Base-by-base conservation (phyloP, 2,888 invertebrate genomes). In the Epicampocera succincta region DNA sequence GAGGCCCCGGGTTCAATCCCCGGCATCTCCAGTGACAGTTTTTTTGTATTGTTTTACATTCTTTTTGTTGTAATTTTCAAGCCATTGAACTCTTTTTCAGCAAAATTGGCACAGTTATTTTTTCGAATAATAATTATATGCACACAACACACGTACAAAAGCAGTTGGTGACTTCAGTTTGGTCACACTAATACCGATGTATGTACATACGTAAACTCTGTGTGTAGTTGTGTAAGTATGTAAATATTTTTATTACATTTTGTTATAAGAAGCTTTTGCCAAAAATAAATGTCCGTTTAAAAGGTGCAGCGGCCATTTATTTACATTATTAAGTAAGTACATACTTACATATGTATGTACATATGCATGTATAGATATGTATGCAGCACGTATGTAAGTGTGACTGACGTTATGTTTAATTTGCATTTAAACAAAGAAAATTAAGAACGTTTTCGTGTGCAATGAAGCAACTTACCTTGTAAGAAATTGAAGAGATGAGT, bases 1-100 rank as follows among this genome's bases (percentile, higher is more conserved):
- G 86, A 88, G 84, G 83, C 77, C 80, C 83, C 83, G 83, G 83
- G 84, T 83, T 83, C 83, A 77, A 83, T 83, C 78, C 78, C 83
- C 80, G 87, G 86, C 87, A 87, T 71, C 65, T 72, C 78, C 71
- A 78, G 11, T 25, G 1, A 0, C 0, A n/a, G 3, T 2, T 46
- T 46, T 66, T 54, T 15, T 29, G 12, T 2, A 8, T 44, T 71
- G 6, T 19, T 25, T 38, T n/a, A n/a, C n/a, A n/a, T n/a, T n/a
- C n/a, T n/a, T n/a, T 11, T 42, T 63, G 44, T 33, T 12, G 29
- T 12, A 8, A 58, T 12, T 5, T 33, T 17, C 29, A 56, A 54
- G 77, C 65, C 65, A 58, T 78, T 78, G 71, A 78, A 72, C 77
- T 77, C 63, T 72, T 72, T 58, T 48, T 54, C 6, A 3, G 5